phyloP scores from a whole-genome alignment of 2,888 invertebrate species.

The Dorcus parallelipipedus region DNA sequence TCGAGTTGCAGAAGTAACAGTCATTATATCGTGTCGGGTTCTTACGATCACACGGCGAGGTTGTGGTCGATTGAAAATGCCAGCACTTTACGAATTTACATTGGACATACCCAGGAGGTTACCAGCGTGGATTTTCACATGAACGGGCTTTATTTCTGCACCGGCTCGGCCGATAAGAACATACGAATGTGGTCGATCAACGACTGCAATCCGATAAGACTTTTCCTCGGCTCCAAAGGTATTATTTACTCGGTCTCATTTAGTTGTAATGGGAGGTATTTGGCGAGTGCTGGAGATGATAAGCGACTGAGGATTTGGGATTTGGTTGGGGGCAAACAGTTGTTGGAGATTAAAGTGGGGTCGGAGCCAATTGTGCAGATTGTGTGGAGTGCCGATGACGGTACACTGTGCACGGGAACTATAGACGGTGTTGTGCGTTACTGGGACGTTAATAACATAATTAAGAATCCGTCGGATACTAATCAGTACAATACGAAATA shows the following conservation, averaged over 20 bases:
- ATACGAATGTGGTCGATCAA: conserved; percentile 84
- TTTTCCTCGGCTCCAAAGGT: conserved; percentile 75
- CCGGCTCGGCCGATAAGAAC: conserved; percentile 86
- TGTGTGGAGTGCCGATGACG: conserved; percentile 59
- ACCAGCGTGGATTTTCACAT: conserved; percentile 90
- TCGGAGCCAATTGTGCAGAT: conserved; percentile 61
- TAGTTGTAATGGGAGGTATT: conserved; percentile 77
- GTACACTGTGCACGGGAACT: conserved; percentile 64
- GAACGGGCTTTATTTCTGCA: conserved; percentile 84
- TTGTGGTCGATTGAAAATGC: conserved; percentile 74
- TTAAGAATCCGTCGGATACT: conserved; percentile 21
- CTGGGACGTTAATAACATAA: conserved; percentile 53
- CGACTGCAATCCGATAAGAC: conserved; percentile 76
- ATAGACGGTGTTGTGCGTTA: conserved; percentile 63
- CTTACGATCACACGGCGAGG: conserved; percentile 75
- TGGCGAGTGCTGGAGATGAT: conserved; percentile 82
- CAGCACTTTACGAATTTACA: conserved; percentile 78
- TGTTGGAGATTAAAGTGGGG: conserved; percentile 64
- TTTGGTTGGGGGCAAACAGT: conserved; percentile 59
- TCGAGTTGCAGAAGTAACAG: conserved; percentile 63
- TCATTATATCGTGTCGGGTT: conserved; percentile 73
- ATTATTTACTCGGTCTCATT: conserved; percentile 75
- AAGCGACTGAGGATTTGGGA: conserved; percentile 72
- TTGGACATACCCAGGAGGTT: conserved; percentile 85
- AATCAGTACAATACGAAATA: conserved; percentile 27